Percentiles rank a stretch among this genome's conserved stretches.
phyloP scores from a whole-genome alignment of 2,888 invertebrate genomes.

The Lepetodrilus schrolli region DNA sequence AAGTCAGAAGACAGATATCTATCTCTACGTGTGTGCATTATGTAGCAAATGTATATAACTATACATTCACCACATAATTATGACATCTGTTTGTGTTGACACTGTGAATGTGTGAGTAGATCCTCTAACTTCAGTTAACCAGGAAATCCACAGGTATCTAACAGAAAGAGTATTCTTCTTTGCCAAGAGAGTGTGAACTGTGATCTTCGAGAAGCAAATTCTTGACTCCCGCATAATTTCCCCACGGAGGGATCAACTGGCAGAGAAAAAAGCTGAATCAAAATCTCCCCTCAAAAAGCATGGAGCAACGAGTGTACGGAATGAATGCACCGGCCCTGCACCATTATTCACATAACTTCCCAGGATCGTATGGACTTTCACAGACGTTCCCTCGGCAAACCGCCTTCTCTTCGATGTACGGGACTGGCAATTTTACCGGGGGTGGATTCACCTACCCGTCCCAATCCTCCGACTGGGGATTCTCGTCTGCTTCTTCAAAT shows the following conservation, averaged over 20 bases:
- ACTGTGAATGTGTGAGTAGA: not conserved
- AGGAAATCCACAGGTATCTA: too few relatives aligned
- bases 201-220: slow-evolving; percentile 4
- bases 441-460: slow-evolving; percentile 38
- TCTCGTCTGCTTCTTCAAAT: slow-evolving; percentile 30
- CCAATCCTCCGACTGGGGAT: slow-evolving; percentile 38
- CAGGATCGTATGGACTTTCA: slow-evolving; percentile 40
- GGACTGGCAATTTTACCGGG: slow-evolving; percentile 33
- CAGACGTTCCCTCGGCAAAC: slow-evolving; percentile 38
- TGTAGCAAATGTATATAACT: too few relatives aligned
- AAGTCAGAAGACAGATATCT: too few relatives aligned
- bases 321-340: slow-evolving; percentile 56
- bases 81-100: not conserved
- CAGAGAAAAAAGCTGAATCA: slow-evolving; percentile 34
- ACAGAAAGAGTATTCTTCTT: too few relatives aligned
- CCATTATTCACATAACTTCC: slow-evolving; percentile 48
- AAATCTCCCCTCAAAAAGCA: slow-evolving; percentile 27
- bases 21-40: too few relatives aligned
- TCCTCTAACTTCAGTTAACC: too few relatives aligned
- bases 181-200: not conserved
- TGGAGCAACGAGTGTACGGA: slow-evolving; percentile 55
- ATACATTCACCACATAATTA: not conserved
- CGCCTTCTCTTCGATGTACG: slow-evolving; percentile 40
- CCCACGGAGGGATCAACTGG: not conserved
- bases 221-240: slow-evolving; percentile 14